These are phyloP conservation scores for Grantiella picta DNA, from an alignment of 2,113 vertebrate species.

Conservation along the genomic window DNA sequence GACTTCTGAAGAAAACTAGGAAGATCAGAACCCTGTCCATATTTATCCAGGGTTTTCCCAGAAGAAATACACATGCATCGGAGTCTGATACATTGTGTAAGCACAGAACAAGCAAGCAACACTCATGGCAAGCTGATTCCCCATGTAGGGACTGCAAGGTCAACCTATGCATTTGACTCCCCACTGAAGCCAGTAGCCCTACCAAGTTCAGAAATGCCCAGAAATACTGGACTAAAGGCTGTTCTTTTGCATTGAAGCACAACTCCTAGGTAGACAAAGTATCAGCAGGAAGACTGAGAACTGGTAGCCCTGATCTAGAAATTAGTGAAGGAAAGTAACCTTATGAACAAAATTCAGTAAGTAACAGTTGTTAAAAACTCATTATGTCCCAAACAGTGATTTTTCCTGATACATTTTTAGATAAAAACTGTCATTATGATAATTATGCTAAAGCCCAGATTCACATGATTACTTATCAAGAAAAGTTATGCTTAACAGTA, in stretches of 20 bases:
- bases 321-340: not conserved
- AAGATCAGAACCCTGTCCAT: not conserved
- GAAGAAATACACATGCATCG: fast-evolving
- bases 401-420: not conserved
- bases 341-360: not conserved
- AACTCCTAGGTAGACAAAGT: not conserved
- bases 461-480: not conserved
- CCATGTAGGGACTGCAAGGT: not conserved
- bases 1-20: not conserved
- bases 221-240: not conserved
- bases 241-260: not conserved
- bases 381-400: not conserved
- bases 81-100: not conserved
- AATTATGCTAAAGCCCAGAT: not conserved
- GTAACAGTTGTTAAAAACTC: not conserved
- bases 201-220: not conserved
- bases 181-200: not conserved
- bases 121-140: fast-evolving
- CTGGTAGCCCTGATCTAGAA: not conserved
- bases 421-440: not conserved
- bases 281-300: not conserved
- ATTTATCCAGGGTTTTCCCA: not conserved
- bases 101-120: not conserved
- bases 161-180: not conserved
- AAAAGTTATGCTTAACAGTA: not conserved